A percentile compares a stretch with the other conserved stretches of the same genome.
Evolutionary conservation across 2,113 vertebrate genomes (phyloP).

Genomic region (Centropus unirufus): DNA sequence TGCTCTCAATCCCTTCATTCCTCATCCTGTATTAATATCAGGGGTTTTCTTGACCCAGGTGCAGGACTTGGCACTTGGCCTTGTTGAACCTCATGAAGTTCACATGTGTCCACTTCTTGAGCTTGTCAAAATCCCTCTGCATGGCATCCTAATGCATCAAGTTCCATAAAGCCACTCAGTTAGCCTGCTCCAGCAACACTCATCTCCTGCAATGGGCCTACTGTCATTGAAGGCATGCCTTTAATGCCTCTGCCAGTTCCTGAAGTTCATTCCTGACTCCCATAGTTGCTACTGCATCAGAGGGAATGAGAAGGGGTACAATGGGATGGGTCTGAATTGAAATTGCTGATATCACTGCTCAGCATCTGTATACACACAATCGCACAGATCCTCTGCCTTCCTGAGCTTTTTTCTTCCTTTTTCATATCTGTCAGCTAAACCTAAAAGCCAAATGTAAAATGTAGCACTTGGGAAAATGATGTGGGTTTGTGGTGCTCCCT

Average conservation of each 20-base stretch:
- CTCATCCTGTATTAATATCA: rapidly evolving
- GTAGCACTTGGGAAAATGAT: conserved; percentile 49
- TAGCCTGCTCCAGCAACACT: not conserved
- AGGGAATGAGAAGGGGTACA: rapidly evolving
- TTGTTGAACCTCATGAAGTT: not conserved
- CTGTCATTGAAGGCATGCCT: not conserved
- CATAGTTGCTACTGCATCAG: not conserved
- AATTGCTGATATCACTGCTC: not conserved
- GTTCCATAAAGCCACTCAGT: not conserved
- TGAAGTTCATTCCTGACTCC: not conserved
- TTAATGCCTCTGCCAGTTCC: not conserved
- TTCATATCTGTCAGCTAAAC: conserved; percentile 30
- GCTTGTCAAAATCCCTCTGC: not conserved
- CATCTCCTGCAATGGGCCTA: not conserved
- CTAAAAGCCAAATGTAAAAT: conserved; percentile 45
- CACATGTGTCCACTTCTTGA: rapidly evolving
- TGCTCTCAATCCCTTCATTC: not conserved
- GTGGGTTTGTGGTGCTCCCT: conserved; percentile 39
- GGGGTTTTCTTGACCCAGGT: rapidly evolving
- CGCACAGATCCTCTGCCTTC: not conserved
- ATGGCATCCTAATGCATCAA: rapidly evolving
- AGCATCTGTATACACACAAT: not conserved
- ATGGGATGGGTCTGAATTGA: not conserved
- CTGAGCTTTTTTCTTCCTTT: conserved; percentile 1
- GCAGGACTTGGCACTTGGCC: not conserved